Conservation (phyloP, 2,888 invertebrate species). For the Xestia sexstrigata region DNA sequence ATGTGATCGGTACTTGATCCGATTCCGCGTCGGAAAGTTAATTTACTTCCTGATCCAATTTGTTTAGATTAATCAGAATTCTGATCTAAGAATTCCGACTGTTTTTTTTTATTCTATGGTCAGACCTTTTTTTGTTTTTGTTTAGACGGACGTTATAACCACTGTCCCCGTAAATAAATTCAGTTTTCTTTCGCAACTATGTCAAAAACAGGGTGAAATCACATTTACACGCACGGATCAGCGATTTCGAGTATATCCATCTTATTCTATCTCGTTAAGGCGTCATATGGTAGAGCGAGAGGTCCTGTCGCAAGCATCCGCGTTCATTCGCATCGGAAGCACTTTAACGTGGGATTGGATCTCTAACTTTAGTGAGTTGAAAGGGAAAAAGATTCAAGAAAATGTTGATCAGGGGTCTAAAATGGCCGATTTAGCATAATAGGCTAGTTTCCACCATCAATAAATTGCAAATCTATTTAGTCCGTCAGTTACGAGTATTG, state of each 20-base stretch:
- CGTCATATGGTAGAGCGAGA: not conserved
- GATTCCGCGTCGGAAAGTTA: not conserved
- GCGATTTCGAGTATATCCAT: not conserved
- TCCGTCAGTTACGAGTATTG: too few species aligned
- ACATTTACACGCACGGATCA: not conserved
- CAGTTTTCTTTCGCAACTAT: not conserved
- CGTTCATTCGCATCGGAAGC: not conserved
- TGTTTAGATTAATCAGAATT: not conserved
- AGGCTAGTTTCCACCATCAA: too few species aligned
- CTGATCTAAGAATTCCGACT: slow-evolving; percentile 7
- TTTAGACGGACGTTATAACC: slow-evolving; percentile 1
- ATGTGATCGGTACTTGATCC: not conserved
- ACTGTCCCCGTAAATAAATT: not conserved
- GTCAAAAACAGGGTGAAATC: not conserved
- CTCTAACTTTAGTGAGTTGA: not conserved
- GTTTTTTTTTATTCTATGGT: slow-evolving; percentile 8
- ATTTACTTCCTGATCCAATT: not conserved
- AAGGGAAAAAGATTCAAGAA: not conserved
- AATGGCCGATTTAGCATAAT: too few species aligned
- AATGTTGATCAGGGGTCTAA: not conserved
- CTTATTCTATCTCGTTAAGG: not conserved
- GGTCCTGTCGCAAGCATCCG: not conserved
- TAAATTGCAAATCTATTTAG: too few species aligned
- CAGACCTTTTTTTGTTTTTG: not conserved
- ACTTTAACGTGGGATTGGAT: not conserved